Percentiles rank a stretch among this genome's conserved stretches.
Conservation (phyloP, 53 echinoderm and acorn worm genomes). For the Temnopleurus reevesii region DNA sequence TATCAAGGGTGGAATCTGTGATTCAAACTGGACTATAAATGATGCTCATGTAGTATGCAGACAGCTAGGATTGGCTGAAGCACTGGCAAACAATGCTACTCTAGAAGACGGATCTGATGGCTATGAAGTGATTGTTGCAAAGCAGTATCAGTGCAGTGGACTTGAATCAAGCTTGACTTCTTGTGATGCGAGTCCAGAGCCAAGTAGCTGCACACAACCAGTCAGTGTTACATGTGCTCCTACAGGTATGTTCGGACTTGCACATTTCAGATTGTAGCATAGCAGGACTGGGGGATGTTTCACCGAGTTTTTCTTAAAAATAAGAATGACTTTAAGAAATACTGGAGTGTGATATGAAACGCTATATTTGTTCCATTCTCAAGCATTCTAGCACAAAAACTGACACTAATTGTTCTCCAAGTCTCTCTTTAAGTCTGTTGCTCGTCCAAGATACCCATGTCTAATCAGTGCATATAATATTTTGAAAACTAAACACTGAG, state of each 20-base stretch:
- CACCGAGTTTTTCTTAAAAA: neutral
- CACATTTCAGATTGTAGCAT: too few species aligned
- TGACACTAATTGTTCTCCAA: too few species aligned
- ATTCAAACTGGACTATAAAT: slow-evolving; percentile 9
- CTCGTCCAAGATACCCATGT: too few species aligned
- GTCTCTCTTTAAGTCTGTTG: too few species aligned
- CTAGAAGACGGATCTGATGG: neutral
- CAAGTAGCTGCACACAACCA: neutral
- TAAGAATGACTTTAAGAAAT: too few species aligned
- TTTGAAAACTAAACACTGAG: too few species aligned
- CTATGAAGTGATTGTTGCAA: neutral
- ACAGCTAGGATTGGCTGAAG: slow-evolving; percentile 4
- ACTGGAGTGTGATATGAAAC: too few species aligned
- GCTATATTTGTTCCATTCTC: too few species aligned
- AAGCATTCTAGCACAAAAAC: too few species aligned
- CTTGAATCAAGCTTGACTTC: neutral
- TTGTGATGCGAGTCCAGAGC: neutral
- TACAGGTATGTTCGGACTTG: slow-evolving; percentile 2
- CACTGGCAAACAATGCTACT: slow-evolving; percentile 13
- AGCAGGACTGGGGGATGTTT: too few species aligned
- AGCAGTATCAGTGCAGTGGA: neutral
- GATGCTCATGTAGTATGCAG: slow-evolving; percentile 46
- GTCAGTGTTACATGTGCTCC: slow-evolving; percentile 35
- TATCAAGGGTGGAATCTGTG: slow-evolving; percentile 30
- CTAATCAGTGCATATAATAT: too few species aligned